Base-by-base conservation (phyloP, 2,888 invertebrate genomes). In the Hermodice carunculata region DNA sequence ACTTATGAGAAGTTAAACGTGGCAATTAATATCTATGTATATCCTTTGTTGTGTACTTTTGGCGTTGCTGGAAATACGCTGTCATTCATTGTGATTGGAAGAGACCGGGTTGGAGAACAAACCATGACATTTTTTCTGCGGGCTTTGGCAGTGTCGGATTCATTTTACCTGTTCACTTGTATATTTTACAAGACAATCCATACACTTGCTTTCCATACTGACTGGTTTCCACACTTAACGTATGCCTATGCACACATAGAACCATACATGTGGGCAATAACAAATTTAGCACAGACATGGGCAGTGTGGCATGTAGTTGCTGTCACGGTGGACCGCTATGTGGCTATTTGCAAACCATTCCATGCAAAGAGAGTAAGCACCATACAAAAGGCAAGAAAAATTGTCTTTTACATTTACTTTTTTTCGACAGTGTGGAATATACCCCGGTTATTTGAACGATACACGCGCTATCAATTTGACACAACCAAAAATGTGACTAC, bases 101-200 rank as follows among this genome's bases (percentile, higher is more conserved):
- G 60, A 17, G 72, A 71, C 57, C 32, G 61, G 3, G 40, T 64
- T n/a, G 54, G 69, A 24, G 52, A 59, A 14, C 32, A 64, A 8
- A 74, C 74, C 11, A 75, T 68, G 17, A 66, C 64, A 17, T 71
- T 71, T 32, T 62, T 74, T 29, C 67, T 72, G n/a, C 72, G 71
- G 61, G 61, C 56, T 54, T 29, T 72, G 24, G 72, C 72, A 22
- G 29, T 64, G 2, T 61, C 72, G 8, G 72, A 72, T 52, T 40
- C 52, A 22, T 26, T 71, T 29, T 72, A 72, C 44, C 66, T 72
- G 22, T 46, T 57, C 34, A 67, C 70, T 4, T 72, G 72, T 34
- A 44, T 72, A n/a, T 68, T 71, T 42, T 66, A 61, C 56, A 70
- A 72, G 60, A 69, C 72, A 3, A 22, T 71, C 24, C 44, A 68